Evolutionary conservation across 2,797 vertebrate genomes (phyloP), one percentile per base, ranked within the genome.

Genomic region (Acrossocheilus wenchowensis): DNA sequence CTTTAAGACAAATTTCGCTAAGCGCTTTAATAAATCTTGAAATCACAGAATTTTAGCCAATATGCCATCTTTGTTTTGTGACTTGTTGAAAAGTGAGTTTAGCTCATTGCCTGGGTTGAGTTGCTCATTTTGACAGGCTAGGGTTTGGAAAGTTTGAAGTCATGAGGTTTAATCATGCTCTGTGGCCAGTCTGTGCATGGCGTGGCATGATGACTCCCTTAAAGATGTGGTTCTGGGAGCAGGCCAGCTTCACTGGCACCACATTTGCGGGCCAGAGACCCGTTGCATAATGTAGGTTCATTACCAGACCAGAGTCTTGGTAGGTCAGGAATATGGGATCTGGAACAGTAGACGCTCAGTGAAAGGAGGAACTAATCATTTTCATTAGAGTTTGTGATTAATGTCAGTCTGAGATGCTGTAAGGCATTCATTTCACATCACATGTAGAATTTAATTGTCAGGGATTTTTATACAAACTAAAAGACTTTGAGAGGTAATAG

Each of bases 131-230:
- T 91, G 87, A 90, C 90, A 88, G 86, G 81, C 88, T 50, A 84
- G 92, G 92, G 92, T 94, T 94, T 93, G 95, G 95, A 96, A 96
- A 96, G 94, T 96, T 94, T 95, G 95, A 96, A 95, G 95, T 96
- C 95, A 96, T 95, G 94, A 94, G 90, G 95, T 95, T 95, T 95
- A 96, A 95, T 95, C 93, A 94, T 93, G 92, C 91, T 91, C 92
- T 90, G 94, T 92, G 81, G 94, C 93, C 91, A 72, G 87, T 91
- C 91, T 92, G 89, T 91, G 94, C 90, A 92, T 91, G 93, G 94
- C 93, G 87, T 92, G 92, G 94, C 93, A 94, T 94, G 94, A 94
- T 93, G 93, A 91, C 94, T 94, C 90, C 91, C 91, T 94, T 95
- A 94, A 95, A 95, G 94, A 94, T 95, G 95, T 94, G 93, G 94